Conservation (phyloP, 1,140 invertebrate species). For the Zeugodacus cucurbitae region DNA sequence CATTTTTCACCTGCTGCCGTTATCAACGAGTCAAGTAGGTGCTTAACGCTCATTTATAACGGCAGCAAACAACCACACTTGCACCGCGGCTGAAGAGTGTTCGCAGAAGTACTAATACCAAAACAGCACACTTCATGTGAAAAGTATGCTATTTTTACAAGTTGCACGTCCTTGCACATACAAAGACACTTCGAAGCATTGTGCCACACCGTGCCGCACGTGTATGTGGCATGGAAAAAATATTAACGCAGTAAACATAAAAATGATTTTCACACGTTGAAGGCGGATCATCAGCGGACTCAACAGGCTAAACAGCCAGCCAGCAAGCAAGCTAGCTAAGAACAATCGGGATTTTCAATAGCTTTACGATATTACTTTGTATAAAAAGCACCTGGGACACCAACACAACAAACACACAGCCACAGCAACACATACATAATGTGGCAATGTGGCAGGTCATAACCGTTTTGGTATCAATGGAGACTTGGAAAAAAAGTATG, state of each 20-base stretch:
- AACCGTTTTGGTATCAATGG: slow-evolving; percentile 27
- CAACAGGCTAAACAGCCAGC: slow-evolving; percentile 5
- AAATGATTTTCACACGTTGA: slow-evolving; percentile 37
- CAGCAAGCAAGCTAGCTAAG: background rate
- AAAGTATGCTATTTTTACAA: background rate
- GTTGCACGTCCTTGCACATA: background rate
- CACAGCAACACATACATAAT: background rate
- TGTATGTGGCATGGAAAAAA: background rate
- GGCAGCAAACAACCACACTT: too few species aligned
- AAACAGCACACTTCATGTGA: background rate
- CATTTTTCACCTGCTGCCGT: background rate
- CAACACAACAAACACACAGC: too few species aligned
- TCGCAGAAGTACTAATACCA: background rate
- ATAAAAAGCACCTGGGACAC: slow-evolving; percentile 37
- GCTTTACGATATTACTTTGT: slow-evolving; percentile 37
- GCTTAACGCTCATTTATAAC: background rate
- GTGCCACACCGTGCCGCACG: background rate
- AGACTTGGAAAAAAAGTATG: background rate
- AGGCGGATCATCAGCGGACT: background rate
- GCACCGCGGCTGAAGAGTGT: too few species aligned
- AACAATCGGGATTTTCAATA: slow-evolving; percentile 14
- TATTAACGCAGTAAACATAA: slow-evolving; percentile 26
- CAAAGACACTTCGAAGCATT: too few species aligned
- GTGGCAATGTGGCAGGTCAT: background rate
- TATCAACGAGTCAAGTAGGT: background rate